phyloP scores from a whole-genome alignment of 2,888 invertebrate species.

The Lithophane ornitopus region DNA sequence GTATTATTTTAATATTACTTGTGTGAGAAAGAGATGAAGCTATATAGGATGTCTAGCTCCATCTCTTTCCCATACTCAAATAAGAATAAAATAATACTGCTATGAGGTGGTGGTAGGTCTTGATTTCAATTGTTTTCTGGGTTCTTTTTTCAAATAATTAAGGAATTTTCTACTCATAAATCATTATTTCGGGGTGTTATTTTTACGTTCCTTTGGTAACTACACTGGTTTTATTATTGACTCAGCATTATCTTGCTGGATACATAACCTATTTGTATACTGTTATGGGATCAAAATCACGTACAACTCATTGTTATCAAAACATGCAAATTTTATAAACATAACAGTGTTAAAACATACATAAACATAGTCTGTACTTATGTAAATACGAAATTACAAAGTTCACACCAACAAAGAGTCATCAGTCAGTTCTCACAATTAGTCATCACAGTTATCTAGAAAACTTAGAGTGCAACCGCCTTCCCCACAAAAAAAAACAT shows the following conservation, averaged over 20 bases:
- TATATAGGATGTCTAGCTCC: background rate
- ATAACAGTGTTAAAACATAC: conserved; percentile 1
- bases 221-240: background rate
- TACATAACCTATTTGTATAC: background rate
- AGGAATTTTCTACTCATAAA: background rate
- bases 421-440: conserved; percentile 40
- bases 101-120: no score
- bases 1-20: background rate
- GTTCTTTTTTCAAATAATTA: conserved; percentile 16
- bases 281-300: background rate
- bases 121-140: background rate
- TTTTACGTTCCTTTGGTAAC: background rate
- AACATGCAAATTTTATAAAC: conserved; percentile 5
- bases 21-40: background rate
- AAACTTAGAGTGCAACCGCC: conserved; percentile 57
- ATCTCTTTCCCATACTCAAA: background rate
- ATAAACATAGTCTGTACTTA: conserved; percentile 4
- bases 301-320: conserved; percentile 11
- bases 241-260: background rate
- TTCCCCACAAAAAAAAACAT: conserved; percentile 59
- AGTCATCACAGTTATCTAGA: conserved; percentile 31
- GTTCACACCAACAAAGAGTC: conserved; percentile 1
- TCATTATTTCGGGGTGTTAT: background rate
- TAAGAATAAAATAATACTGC: background rate
- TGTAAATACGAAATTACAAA: conserved; percentile 25